Conservation (phyloP, 2,113 vertebrate genomes). For the Etheostoma spectabile region DNA sequence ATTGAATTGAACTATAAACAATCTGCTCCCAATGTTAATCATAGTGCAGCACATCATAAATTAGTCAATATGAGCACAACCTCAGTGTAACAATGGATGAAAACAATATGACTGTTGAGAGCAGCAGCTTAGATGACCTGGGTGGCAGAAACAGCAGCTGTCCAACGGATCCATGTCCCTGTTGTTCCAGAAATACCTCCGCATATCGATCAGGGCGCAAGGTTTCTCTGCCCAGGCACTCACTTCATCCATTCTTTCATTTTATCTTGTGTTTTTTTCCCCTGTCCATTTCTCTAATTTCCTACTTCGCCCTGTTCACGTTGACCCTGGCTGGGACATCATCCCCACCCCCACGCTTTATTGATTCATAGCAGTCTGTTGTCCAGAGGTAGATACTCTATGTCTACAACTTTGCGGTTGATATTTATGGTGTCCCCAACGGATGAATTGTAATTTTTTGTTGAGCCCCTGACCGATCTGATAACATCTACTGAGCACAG, state of each 20-base stretch:
- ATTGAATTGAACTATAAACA: too few relatives aligned
- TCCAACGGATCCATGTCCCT: conserved; percentile 49
- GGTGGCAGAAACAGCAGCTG: conserved; percentile 48
- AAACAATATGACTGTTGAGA: neutral
- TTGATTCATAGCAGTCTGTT: neutral
- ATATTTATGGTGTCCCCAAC: neutral
- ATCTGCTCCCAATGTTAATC: neutral
- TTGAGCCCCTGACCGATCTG: neutral
- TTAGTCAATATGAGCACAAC: neutral
- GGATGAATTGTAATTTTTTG: neutral
- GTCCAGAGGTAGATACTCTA: neutral
- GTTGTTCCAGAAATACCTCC: conserved; percentile 73
- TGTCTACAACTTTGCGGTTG: neutral
- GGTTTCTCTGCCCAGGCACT: conserved; percentile 68
- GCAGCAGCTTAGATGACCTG: conserved; percentile 26
- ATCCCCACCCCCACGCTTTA: neutral
- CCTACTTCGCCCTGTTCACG: neutral
- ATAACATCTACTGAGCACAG: neutral
- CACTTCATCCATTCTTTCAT: conserved; percentile 25
- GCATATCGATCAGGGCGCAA: conserved; percentile 73
- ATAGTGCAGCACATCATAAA: neutral
- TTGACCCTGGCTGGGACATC: neutral
- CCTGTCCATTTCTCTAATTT: neutral
- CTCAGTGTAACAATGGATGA: neutral
- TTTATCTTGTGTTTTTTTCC: neutral